Conservation (phyloP, 2,797 vertebrate genomes). For the Enteromius argenteus region DNA sequence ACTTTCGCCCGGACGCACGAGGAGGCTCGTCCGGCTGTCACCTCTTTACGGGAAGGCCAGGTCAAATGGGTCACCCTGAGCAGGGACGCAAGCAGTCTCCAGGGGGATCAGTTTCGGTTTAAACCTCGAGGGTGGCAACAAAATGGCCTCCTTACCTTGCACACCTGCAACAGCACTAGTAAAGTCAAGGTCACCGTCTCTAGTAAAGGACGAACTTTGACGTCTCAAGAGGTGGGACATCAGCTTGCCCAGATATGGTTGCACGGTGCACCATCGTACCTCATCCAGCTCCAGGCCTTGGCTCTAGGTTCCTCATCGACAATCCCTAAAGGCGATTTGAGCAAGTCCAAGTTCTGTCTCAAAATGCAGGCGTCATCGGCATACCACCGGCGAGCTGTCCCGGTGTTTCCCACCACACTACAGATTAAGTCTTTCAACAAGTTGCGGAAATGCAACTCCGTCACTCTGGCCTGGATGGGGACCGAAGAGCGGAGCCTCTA, state of each 20-base stretch:
- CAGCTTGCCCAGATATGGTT: slow-evolving; percentile 85
- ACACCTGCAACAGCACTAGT: slow-evolving; percentile 78
- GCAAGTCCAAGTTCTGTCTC: slow-evolving; percentile 75
- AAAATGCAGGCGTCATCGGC: slow-evolving; percentile 86
- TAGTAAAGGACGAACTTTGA: slow-evolving; percentile 77
- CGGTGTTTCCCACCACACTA: slow-evolving; percentile 85
- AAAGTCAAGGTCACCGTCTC: slow-evolving; percentile 80
- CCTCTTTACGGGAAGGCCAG: slow-evolving; percentile 83
- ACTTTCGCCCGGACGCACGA: slow-evolving; percentile 82
- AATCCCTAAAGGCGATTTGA: slow-evolving; percentile 34
- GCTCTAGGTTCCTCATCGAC: slow-evolving; percentile 24
- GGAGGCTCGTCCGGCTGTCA: slow-evolving; percentile 79
- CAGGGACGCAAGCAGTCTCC: slow-evolving; percentile 40
- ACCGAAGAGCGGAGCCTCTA: slow-evolving; percentile 90
- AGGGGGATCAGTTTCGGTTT: slow-evolving; percentile 78
- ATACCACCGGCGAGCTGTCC: slow-evolving; percentile 83
- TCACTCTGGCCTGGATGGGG: slow-evolving; percentile 91
- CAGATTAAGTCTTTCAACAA: slow-evolving; percentile 92
- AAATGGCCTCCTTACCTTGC: slow-evolving; percentile 86
- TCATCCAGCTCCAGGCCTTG: slow-evolving; percentile 78
- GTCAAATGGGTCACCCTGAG: slow-evolving; percentile 81
- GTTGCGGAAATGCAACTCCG: slow-evolving; percentile 85
- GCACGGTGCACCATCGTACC: slow-evolving; percentile 82
- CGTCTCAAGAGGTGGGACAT: slow-evolving; percentile 76
- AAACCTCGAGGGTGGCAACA: slow-evolving; percentile 82